Conservation (phyloP, 2,888 invertebrate genomes). For the Steinernema hermaphroditum region DNA sequence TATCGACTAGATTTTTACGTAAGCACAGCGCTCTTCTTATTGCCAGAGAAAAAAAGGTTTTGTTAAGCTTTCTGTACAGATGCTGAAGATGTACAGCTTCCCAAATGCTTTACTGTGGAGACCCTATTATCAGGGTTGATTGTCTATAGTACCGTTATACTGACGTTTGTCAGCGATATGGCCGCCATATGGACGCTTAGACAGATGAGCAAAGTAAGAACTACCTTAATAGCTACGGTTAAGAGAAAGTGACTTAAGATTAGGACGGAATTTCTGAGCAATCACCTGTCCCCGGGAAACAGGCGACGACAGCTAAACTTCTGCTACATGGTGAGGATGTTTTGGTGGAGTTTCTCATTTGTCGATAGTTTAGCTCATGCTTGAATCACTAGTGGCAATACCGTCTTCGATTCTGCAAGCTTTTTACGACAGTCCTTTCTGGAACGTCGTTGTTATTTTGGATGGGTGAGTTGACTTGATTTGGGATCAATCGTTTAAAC, state of each 20-base stretch:
- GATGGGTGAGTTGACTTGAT: not conserved
- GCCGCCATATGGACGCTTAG: not conserved
- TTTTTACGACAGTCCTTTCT: not conserved
- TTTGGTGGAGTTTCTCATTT: too few species aligned
- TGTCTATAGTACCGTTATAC: not conserved
- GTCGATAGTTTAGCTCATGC: not conserved
- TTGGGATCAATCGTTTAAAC: too few species aligned
- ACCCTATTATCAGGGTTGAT: too few species aligned
- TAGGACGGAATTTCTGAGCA: not conserved
- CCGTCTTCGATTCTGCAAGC: not conserved
- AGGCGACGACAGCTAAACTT: not conserved
- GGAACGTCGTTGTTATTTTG: not conserved
- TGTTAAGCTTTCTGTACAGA: too few species aligned
- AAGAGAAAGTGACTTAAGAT: not conserved
- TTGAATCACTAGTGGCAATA: not conserved
- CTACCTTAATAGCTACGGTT: too few species aligned
- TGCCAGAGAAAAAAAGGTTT: too few species aligned
- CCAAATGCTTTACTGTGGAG: too few species aligned
- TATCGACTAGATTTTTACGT: not conserved
- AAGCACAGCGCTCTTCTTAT: not conserved
- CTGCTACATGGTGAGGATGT: not conserved
- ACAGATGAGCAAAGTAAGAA: not conserved
- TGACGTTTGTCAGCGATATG: not conserved
- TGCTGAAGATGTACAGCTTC: too few species aligned
- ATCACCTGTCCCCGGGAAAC: constrained; percentile 1